Percentiles rank a stretch among this genome's conserved stretches.
phyloP scores from a whole-genome alignment of 2,888 invertebrate species.

The Torymus aiolomorphi region DNA sequence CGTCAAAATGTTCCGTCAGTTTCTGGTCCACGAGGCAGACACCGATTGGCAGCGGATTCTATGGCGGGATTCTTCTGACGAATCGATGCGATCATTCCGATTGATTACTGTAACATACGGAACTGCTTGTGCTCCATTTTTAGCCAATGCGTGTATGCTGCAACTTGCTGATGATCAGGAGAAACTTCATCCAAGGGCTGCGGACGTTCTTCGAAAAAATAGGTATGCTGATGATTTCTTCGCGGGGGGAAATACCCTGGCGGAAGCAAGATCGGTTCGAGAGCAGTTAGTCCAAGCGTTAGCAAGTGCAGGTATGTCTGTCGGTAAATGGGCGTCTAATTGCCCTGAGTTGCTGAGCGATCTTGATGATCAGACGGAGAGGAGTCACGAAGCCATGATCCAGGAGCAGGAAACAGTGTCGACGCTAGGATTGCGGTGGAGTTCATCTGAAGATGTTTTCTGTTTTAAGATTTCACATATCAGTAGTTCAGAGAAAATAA shows the following conservation, averaged over 20 bases:
- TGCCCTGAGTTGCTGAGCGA: neutral
- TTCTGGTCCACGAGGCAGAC: neutral
- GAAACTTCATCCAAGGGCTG: neutral
- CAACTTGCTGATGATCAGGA: conserved; percentile 2
- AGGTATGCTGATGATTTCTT: conserved; percentile 5
- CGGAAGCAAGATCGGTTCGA: neutral
- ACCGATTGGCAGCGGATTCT: neutral
- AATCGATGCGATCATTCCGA: neutral
- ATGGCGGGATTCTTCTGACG: neutral
- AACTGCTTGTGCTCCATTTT: conserved; percentile 55
- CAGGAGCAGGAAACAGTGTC: neutral
- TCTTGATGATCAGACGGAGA: neutral
- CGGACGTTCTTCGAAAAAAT: neutral
- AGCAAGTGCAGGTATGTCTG: neutral
- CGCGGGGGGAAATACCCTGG: neutral
- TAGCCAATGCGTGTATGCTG: conserved; percentile 11
- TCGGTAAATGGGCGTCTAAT: conserved; percentile 1
- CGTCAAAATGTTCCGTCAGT: conserved; percentile 24
- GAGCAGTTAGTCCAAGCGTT: neutral
- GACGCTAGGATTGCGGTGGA: neutral
- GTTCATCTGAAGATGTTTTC: neutral
- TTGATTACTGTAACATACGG: conserved; percentile 38
- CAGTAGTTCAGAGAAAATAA: neutral
- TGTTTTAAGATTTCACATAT: neutral
- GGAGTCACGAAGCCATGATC: neutral